Evolutionary conservation across 2,113 vertebrate species (phyloP).

Genomic region (Apistogramma diplotaenia): DNA sequence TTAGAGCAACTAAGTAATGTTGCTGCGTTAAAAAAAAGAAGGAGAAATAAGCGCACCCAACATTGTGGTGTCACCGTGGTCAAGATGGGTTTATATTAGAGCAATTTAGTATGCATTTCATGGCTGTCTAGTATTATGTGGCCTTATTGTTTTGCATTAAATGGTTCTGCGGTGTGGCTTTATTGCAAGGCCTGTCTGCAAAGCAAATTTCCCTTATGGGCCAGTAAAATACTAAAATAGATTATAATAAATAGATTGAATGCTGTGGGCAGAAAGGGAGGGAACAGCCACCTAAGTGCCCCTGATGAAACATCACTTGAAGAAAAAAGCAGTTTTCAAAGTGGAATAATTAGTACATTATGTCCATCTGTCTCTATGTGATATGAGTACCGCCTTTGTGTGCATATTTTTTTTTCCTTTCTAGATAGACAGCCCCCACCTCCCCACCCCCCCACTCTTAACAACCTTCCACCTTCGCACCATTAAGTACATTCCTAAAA

Average conservation of each 20-base stretch:
- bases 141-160: neutral
- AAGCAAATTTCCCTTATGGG: constrained; percentile 9
- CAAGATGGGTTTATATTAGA: neutral
- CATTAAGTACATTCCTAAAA: constrained; percentile 60
- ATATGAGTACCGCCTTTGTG: neutral
- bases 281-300: neutral
- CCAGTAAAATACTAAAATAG: constrained; percentile 22
- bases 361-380: neutral
- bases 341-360: neutral
- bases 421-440: constrained; percentile 25
- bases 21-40: neutral
- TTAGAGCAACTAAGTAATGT: neutral
- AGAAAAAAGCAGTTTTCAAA: neutral
- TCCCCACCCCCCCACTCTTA: neutral
- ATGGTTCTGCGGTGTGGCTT: neutral
- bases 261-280: neutral
- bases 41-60: neutral
- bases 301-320: neutral
- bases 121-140: neutral
- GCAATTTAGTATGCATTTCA: constrained; percentile 19
- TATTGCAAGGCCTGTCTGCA: constrained; percentile 12
- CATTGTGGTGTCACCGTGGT: neutral
- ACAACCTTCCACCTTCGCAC: constrained; percentile 42
- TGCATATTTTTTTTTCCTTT: constrained; percentile 24
- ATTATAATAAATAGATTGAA: constrained; percentile 7